Base-by-base conservation (phyloP, 2,113 vertebrate species). In the Falco punctatus region DNA sequence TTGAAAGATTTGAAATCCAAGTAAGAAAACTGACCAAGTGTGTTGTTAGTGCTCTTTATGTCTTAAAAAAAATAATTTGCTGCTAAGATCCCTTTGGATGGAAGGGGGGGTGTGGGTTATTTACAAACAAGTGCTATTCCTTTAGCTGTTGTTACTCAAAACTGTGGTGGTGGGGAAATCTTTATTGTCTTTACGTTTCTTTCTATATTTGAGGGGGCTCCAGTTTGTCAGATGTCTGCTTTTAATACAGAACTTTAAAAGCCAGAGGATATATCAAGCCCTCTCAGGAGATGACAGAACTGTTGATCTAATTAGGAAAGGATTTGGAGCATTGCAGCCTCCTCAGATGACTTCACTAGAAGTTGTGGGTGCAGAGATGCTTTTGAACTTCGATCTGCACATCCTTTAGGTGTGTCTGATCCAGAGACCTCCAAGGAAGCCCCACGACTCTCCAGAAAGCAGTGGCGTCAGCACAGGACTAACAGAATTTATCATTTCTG, bases 281-380 rank as follows among this genome's bases (percentile, higher is more conserved):
- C n/a, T 86, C 74, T 92, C 85, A 74, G 81, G 78, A 91, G 86
- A 49, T 51, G 81, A 80, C 1, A 6, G 92, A 62, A 33, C 74
- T 77, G 72, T 81, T 94, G 83, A 61, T 91, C 71, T 95, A 91
- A 95, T 90, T 94, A 88, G 81, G 81, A 38, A 65, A 80, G 84
- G 78, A 87, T 80, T 95, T 3, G 2, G 74, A 94, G 71, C 62
- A 61, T 26, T 70, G 62, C 78, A 80, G 55, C 66, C 59, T 62
- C 64, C 42, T 87, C 51, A 38, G 59, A 49, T 33, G 78, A 23
- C 48, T 86, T 90, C 74, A 38, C 23, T 70, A 19, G 62, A 51
- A 82, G 40, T 8, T 73, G 70, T 66, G 78, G 74, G 58, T 58
- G 48, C 70, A 44, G 81, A 58, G 35, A 86, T 6, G 40, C 35